Percentiles rank a stretch among this genome's conserved stretches.
Conservation (phyloP, 2,113 vertebrate genomes). For the Bagarius yarrelli region DNA sequence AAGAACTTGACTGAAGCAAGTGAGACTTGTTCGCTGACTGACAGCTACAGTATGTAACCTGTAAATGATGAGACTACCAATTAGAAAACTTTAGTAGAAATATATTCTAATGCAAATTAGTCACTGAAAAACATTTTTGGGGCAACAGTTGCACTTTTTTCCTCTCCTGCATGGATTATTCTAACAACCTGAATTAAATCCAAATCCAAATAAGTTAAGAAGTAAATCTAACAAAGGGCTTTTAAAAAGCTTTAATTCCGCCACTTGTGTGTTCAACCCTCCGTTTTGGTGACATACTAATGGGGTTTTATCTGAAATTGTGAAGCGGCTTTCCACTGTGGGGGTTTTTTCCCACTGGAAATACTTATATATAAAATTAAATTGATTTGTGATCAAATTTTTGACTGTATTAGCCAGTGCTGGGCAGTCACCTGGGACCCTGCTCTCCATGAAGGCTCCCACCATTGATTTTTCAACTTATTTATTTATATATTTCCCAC, state of each 20-base stretch:
- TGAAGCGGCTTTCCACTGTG: too few species aligned
- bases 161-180: neutral
- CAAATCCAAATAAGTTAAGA: neutral
- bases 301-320: too few species aligned
- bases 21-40: neutral
- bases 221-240: neutral
- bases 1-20: neutral
- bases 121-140: neutral
- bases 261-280: too few species aligned
- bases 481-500: too few species aligned
- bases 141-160: neutral
- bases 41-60: neutral
- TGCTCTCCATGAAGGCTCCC: too few species aligned
- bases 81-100: slow-evolving; percentile 2
- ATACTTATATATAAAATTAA: too few species aligned
- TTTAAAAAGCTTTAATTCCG: neutral
- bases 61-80: neutral
- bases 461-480: too few species aligned
- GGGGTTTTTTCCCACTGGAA: too few species aligned
- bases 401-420: too few species aligned
- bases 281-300: too few species aligned
- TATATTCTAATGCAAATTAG: neutral
- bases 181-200: neutral
- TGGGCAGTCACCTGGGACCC: too few species aligned
- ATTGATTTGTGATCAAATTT: too few species aligned